These are phyloP conservation scores for Patiria miniata DNA, from an alignment of 35 echinoderm and acorn worm species.

Conservation along the genomic window DNA sequence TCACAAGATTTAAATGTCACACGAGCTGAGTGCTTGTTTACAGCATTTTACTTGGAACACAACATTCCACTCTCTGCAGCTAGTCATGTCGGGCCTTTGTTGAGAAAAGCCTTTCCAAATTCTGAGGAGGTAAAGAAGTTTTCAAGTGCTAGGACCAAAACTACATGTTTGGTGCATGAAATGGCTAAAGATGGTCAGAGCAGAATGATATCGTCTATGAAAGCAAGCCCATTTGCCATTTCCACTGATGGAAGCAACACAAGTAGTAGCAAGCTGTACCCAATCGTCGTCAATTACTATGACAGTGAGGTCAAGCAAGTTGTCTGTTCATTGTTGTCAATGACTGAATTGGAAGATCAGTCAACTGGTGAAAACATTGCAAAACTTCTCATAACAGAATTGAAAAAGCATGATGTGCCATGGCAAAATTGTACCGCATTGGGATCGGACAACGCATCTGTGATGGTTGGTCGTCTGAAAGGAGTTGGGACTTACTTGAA, in stretches of 20 bases:
- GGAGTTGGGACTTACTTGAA: slow-evolving; percentile 33
- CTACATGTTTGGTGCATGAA: neutral
- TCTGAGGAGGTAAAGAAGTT: neutral
- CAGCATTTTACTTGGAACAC: too few relatives aligned
- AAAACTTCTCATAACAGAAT: slow-evolving; percentile 18
- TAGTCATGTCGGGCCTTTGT: too few relatives aligned
- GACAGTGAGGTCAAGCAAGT: slow-evolving; percentile 17
- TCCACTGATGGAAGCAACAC: neutral
- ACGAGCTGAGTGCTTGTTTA: too few relatives aligned
- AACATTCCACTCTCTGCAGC: too few relatives aligned
- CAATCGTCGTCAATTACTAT: neutral
- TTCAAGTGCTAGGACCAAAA: neutral
- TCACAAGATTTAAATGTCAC: too few relatives aligned
- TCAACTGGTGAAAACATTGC: slow-evolving; percentile 25
- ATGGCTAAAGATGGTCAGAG: neutral
- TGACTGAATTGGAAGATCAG: neutral
- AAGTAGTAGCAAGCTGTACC: neutral
- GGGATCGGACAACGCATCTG: slow-evolving; percentile 36
- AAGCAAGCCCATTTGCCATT: neutral
- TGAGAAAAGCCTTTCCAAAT: too few relatives aligned
- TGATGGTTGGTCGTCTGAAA: slow-evolving; percentile 20
- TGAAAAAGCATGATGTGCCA: slow-evolving; percentile 14
- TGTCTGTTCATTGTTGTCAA: neutral
- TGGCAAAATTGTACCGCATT: slow-evolving; percentile 34
- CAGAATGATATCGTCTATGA: neutral